Evolutionary conservation across 2,888 invertebrate genomes (phyloP), one percentile per base, ranked within the genome.

Genomic region (Hartigia nigra): DNA sequence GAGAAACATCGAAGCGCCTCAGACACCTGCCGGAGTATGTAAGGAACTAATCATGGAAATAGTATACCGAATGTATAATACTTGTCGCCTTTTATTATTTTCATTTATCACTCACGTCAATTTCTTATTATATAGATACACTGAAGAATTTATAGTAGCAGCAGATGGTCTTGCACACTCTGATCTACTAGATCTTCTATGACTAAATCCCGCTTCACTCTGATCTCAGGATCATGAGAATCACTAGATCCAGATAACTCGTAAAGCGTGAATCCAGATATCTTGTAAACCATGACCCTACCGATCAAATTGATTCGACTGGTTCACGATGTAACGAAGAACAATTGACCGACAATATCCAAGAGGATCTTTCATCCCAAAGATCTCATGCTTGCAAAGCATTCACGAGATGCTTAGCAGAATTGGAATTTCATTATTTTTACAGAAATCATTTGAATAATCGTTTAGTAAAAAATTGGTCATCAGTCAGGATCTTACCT

Each of bases 251-350:
- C 31, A 9, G 74, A 76, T 35, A 69, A 36, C 76, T 37, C 69
- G 77, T 72, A 74, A 81, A 78, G 79, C 77, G 74, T 81, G 77
- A 76, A 82, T 23, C 35, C n/a, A 9, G 72, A 78, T 35, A 69
- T 36, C 76, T 37, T 55, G 77, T 70, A 74, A 81, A 78, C 78
- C 77, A 75, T 81, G 77, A 77, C 82, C 81, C 79, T 79, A 76
- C 80, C 78, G 80, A 81, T 80, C 80, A 81, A 85, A 88, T 86
- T 85, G 87, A 88, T 86, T 86, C 82, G 84, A 81, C 75, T 80
- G 82, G 83, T 81, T 82, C 82, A 83, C 69, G 80, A 82, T 85
- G 82, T 88, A 88, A 88, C 89, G 89, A 88, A 81, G 82, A 83
- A 83, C 85, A 87, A 88, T 89, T 87, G 86, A 85, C 86, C 88